Percentiles rank a stretch among this genome's conserved stretches.
Evolutionary conservation across 2,888 invertebrate species (phyloP).

Genomic region (Cephus pygmeus): DNA sequence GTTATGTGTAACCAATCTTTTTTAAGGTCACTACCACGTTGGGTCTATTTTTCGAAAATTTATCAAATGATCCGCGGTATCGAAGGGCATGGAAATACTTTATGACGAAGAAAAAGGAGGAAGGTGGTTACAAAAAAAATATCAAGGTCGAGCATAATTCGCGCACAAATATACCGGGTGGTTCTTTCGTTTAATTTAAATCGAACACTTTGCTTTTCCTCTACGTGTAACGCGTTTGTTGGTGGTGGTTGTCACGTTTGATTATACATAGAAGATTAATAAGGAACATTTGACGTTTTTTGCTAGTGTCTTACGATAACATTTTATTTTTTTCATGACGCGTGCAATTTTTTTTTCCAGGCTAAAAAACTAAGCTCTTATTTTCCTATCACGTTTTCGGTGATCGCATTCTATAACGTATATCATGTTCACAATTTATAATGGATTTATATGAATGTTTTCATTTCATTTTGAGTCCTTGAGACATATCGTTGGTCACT

Average conservation of each 20-base stretch:
- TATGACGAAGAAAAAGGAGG: neutral
- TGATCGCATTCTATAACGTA: neutral
- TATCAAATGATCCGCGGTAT: too few relatives aligned
- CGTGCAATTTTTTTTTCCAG: too few relatives aligned
- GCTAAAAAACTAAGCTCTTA: neutral
- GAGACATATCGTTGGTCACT: too few relatives aligned
- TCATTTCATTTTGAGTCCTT: neutral
- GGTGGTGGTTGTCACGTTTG: neutral
- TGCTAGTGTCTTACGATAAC: neutral
- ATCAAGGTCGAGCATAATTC: too few relatives aligned
- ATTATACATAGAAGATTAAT: neutral
- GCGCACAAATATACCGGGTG: neutral
- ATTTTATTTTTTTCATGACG: too few relatives aligned
- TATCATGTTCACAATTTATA: neutral
- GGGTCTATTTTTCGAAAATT: neutral
- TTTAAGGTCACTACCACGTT: neutral
- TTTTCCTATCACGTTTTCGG: neutral
- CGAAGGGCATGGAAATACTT: neutral
- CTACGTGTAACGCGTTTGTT: neutral
- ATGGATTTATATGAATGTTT: neutral
- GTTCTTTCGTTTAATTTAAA: neutral
- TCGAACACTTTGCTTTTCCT: neutral
- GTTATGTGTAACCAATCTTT: constrained; percentile 1
- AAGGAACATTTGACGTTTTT: neutral
- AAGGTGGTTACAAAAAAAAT: too few relatives aligned